Evolutionary conservation across 1,140 invertebrate genomes (phyloP).

Genomic region (Melitaea cinxia): DNA sequence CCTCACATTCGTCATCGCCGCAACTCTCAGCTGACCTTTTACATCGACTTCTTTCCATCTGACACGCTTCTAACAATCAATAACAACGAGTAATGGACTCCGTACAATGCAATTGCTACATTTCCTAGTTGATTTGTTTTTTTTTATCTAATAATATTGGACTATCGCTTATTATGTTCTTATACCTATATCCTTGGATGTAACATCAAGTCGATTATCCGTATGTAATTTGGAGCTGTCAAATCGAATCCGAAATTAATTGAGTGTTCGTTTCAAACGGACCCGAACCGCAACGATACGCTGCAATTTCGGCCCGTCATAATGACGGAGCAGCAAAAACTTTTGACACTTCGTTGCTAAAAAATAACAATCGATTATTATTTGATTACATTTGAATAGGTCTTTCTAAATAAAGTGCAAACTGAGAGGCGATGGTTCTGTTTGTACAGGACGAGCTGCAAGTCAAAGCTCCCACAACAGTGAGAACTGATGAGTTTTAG

Average conservation of each 20-base stretch:
- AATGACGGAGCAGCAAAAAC: slow-evolving; percentile 70
- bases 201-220: slow-evolving; percentile 44
- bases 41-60: slow-evolving; percentile 50
- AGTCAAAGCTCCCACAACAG: slow-evolving; percentile 52
- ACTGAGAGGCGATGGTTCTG: slow-evolving; percentile 29
- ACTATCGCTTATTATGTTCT: slow-evolving; percentile 36
- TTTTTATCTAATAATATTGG: slow-evolving; percentile 30
- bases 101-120: slow-evolving; percentile 14
- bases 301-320: slow-evolving; percentile 68
- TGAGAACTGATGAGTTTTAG: slow-evolving; percentile 35
- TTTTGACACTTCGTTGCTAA: slow-evolving; percentile 60
- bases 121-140: slow-evolving; percentile 15
- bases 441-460: slow-evolving; percentile 39
- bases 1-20: slow-evolving; percentile 72
- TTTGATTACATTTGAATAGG: slow-evolving; percentile 58
- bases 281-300: slow-evolving; percentile 53
- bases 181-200: slow-evolving; percentile 26
- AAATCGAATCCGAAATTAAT: slow-evolving; percentile 72
- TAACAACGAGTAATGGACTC: slow-evolving; percentile 46
- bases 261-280: slow-evolving; percentile 60
- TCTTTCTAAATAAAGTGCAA: slow-evolving; percentile 49
- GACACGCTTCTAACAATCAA: slow-evolving; percentile 32
- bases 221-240: slow-evolving; percentile 70
- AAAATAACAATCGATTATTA: slow-evolving; percentile 68
- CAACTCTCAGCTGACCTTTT: slow-evolving; percentile 53